A percentile compares a stretch with the other conserved stretches of the same genome.
Evolutionary conservation across 92 coral and sea anemone species (phyloP).

Genomic region (Plumapathes pennacea): DNA sequence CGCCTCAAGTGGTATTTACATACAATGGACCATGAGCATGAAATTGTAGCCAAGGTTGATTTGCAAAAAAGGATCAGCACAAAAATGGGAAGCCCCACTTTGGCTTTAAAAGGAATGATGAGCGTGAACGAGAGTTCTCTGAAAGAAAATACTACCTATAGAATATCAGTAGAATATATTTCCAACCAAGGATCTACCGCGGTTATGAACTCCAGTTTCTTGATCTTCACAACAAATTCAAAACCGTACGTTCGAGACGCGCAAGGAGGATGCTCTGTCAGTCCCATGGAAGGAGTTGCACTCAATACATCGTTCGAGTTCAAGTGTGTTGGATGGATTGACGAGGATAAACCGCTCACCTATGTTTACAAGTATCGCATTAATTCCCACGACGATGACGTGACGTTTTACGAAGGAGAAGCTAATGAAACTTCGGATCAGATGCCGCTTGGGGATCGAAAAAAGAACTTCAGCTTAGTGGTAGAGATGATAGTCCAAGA

Average conservation of each 20-base stretch:
- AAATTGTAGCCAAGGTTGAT: constrained; percentile 13
- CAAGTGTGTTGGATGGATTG: constrained; percentile 72
- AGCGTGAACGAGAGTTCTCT: too few relatives aligned
- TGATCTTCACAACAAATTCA: constrained; percentile 43
- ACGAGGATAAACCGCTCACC: constrained; percentile 53
- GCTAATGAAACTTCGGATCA: constrained; percentile 31
- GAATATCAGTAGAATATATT: constrained; percentile 4
- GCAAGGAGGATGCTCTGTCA: constrained; percentile 36
- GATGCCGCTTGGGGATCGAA: constrained; percentile 61
- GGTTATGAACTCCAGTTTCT: constrained; percentile 15
- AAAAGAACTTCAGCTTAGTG: constrained; percentile 43
- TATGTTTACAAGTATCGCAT: constrained; percentile 65
- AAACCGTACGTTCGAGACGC: constrained; percentile 25
- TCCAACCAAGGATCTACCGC: constrained; percentile 20
- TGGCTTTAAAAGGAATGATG: constrained; percentile 47
- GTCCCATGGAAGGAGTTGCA: constrained; percentile 53
- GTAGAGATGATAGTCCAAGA: constrained; percentile 57
- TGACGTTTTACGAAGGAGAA: constrained; percentile 42
- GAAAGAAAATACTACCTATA: constrained; percentile 22
- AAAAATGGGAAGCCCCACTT: constrained; percentile 35
- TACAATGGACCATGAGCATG: neutral
- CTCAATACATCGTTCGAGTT: constrained; percentile 41
- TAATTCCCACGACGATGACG: too few relatives aligned
- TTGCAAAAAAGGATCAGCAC: constrained; percentile 34
- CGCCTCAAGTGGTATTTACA: constrained; percentile 32